Evolutionary conservation across 2,797 vertebrate genomes (phyloP), one percentile per base, ranked within the genome.

Genomic region (Labroides dimidiatus): DNA sequence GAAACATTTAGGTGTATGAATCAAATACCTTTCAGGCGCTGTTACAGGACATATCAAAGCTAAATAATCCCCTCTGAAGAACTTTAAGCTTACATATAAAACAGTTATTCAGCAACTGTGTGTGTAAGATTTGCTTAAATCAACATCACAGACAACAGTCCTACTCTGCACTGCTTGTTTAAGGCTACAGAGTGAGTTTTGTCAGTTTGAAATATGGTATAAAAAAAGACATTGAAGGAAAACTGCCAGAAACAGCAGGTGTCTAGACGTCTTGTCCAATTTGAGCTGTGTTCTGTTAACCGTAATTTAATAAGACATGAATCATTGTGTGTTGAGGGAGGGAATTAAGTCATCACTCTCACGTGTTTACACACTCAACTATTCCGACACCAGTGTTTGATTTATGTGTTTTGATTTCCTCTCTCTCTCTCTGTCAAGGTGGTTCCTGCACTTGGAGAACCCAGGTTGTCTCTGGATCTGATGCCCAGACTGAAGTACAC

Each of bases 401-500:
- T 45, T 7, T 41, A 30, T 57, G 41, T 47, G 37, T 66, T 5
- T 56, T 44, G 1, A 61, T 21, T 13, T 15, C 30, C 20, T 30
- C 37, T 49, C 21, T 67, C 27, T 66, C 23, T 36, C 17, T 30
- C 39, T 50, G 9, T 77, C 17, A 88, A 97, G 96, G 51, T 88
- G 66, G 49, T 91, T 45, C 53, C 90, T 13, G 75, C 65, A 6
- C 66, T 79, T 42, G 72, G 68, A 47, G 83, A 91, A 49, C 86
- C 88, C 0, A 92, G 84, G 4, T 37, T 95, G 70, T 55, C 88
- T 36, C 41, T 96, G 59, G 80, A 77, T 9, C 72, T 94, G 27
- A 89, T 90, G 36, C 88, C 94, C 17, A 90, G 80, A 4, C 78
- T 93, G 54, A 89, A 91, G 2, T 93, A 91, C 79, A 87, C 72